phyloP scores from a whole-genome alignment of 2,113 vertebrate genomes.

The Phrynocephalus versicolor region DNA sequence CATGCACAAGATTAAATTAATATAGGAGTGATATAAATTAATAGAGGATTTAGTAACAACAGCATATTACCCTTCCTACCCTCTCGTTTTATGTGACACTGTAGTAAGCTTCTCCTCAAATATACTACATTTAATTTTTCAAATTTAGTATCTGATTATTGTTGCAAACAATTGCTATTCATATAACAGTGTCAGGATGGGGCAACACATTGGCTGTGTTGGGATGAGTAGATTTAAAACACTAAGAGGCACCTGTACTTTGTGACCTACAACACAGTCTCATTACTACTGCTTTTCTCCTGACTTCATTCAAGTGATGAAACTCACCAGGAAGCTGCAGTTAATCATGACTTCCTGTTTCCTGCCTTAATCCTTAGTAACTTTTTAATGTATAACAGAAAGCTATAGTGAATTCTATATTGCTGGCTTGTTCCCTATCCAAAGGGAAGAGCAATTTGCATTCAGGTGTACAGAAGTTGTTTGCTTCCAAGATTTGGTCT shows the following conservation, averaged over 20 bases:
- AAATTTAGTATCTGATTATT: too few species aligned
- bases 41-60: not conserved
- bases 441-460: too few species aligned
- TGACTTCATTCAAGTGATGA: not conserved
- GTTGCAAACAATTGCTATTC: not conserved
- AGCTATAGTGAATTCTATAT: not conserved
- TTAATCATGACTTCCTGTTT: not conserved
- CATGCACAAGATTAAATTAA: slow-evolving; percentile 27
- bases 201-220: not conserved
- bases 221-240: not conserved
- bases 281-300: not conserved
- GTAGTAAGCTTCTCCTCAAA: too few species aligned
- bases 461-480: too few species aligned
- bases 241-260: not conserved
- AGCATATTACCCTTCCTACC: slow-evolving; percentile 20
- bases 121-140: too few species aligned
- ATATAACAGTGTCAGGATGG: not conserved
- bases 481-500: too few species aligned
- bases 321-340: not conserved
- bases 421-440: not conserved
- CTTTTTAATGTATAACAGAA: too few species aligned
- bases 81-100: not conserved
- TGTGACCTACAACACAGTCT: not conserved
- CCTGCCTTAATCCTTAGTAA: too few species aligned
- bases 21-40: slow-evolving; percentile 30